Evolutionary conservation across 53 echinoderm and acorn worm genomes (phyloP).

Genomic region (Echinometra lucunter): DNA sequence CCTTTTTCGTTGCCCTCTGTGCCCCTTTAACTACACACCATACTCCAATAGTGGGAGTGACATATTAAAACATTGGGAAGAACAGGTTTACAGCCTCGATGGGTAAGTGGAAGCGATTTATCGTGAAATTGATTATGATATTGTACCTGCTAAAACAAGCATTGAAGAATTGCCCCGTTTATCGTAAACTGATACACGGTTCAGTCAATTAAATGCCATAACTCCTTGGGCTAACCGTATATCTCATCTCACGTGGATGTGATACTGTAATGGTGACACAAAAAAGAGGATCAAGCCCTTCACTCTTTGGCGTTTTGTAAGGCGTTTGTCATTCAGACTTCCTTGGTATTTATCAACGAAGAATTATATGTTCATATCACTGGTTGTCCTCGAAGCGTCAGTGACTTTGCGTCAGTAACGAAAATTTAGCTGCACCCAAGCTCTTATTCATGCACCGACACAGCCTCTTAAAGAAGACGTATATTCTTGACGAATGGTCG

Average conservation of each 20-base stretch:
- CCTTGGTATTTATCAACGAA: too few species aligned
- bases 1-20: too few species aligned
- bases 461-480: too few species aligned
- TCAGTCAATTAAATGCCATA: neutral
- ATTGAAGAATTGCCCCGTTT: neutral
- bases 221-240: neutral
- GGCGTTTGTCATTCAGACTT: too few species aligned
- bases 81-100: neutral
- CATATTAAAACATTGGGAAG: neutral
- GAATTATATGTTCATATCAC: too few species aligned
- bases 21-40: too few species aligned
- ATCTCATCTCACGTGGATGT: neutral
- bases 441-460: too few species aligned
- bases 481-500: too few species aligned
- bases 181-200: neutral
- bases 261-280: too few species aligned
- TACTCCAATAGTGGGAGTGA: neutral
- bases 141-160: conserved; percentile 42
- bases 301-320: neutral
- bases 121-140: conserved; percentile 14
- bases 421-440: too few species aligned
- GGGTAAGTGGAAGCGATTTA: neutral
- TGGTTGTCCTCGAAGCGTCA: too few species aligned
- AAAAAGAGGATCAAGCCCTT: neutral
- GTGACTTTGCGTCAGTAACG: too few species aligned